These are phyloP conservation scores for Hetaerina titia DNA, from an alignment of 2,888 invertebrate genomes.

Conservation along the genomic window DNA sequence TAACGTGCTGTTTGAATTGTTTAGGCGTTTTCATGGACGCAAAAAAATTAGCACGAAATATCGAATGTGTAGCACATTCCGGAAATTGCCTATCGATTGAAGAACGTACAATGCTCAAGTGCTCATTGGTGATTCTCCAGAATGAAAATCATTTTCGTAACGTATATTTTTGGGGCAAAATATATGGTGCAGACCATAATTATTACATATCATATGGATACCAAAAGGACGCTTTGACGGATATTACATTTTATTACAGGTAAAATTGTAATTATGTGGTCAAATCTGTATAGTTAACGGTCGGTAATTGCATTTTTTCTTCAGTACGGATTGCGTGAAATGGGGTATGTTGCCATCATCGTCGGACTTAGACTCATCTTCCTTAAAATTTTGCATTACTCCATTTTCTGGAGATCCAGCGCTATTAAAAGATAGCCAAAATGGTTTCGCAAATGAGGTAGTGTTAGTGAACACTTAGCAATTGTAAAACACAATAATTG, in stretches of 20 bases:
- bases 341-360: conserved; percentile 68
- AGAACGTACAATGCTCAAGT: conserved; percentile 44
- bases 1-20: background rate
- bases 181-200: conserved; percentile 87
- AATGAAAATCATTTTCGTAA: conserved; percentile 90
- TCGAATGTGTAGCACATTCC: background rate
- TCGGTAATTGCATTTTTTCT: background rate
- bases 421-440: conserved; percentile 49
- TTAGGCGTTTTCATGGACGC: background rate
- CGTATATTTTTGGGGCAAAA: conserved; percentile 92
- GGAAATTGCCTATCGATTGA: conserved; percentile 68
- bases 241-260: conserved; percentile 89
- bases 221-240: conserved; percentile 84
- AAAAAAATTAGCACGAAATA: background rate
- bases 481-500: background rate
- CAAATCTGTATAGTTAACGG: background rate
- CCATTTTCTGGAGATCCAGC: conserved; percentile 68
- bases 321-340: conserved; percentile 67
- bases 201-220: conserved; percentile 92
- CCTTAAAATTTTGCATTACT: conserved; percentile 44
- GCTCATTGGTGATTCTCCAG: conserved; percentile 87
- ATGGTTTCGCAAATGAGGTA: conserved; percentile 27
- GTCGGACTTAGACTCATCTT: background rate
- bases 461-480: background rate
- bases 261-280: conserved; percentile 72